Conservation (phyloP, 2,113 vertebrate genomes). For the Prochilodus magdalenae region DNA sequence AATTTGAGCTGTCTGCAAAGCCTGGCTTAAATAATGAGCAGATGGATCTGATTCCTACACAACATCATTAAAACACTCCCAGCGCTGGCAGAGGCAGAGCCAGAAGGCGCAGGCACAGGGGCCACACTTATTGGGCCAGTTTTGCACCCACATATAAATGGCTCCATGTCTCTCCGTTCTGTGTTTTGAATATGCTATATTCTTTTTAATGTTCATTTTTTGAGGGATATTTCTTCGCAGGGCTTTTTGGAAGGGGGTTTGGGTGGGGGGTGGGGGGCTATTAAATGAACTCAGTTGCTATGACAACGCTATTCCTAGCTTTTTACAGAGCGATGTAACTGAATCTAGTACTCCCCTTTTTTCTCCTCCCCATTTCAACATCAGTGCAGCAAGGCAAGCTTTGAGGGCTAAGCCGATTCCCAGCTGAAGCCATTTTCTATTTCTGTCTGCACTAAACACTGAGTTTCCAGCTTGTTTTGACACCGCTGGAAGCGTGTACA, state of each 20-base stretch:
- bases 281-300: constrained; percentile 75
- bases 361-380: constrained; percentile 66
- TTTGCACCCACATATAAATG: constrained; percentile 47
- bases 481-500: constrained; percentile 37
- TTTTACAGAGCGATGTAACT: constrained; percentile 71
- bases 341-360: constrained; percentile 58
- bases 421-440: constrained; percentile 75
- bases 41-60: constrained; percentile 60
- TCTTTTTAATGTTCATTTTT: constrained; percentile 57
- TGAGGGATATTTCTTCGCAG: constrained; percentile 47
- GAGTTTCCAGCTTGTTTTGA: constrained; percentile 54
- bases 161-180: constrained; percentile 46
- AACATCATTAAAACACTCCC: constrained; percentile 37
- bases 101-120: constrained; percentile 13
- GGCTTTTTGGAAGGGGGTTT: too few relatives aligned
- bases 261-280: too few relatives aligned
- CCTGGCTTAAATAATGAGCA: constrained; percentile 58
- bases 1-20: constrained; percentile 62
- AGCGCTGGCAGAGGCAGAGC: constrained; percentile 27
- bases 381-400: constrained; percentile 69
- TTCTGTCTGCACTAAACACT: constrained; percentile 71
- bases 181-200: constrained; percentile 41
- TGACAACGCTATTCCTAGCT: constrained; percentile 74
- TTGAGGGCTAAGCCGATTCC: constrained; percentile 82
- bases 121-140: constrained; percentile 17